phyloP scores from a whole-genome alignment of 2,113 vertebrate species.

The Forbesichthys papilliferus region DNA sequence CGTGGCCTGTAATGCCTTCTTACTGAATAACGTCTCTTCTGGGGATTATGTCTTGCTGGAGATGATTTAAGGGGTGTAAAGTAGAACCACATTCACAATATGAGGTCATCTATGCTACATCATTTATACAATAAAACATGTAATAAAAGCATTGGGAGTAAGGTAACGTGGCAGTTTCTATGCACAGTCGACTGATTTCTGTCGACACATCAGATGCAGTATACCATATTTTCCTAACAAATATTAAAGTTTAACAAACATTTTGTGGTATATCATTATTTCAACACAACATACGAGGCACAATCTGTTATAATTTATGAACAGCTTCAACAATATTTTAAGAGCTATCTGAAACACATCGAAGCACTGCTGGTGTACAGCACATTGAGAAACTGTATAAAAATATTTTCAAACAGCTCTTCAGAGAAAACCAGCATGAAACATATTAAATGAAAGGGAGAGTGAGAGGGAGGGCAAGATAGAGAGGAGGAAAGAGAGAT shows the following conservation, averaged over 20 bases:
- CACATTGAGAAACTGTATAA: background rate
- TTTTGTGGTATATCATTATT: background rate
- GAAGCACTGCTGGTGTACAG: background rate
- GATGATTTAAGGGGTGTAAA: slow-evolving; percentile 1
- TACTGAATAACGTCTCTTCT: slow-evolving; percentile 8
- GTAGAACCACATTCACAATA: slow-evolving; percentile 26
- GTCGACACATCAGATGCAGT: background rate
- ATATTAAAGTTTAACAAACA: background rate
- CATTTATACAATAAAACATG: slow-evolving; percentile 14
- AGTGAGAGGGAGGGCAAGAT: slow-evolving; percentile 3
- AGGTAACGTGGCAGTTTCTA: background rate
- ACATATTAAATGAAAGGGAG: slow-evolving; percentile 1
- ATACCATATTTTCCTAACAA: background rate
- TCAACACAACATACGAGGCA: background rate
- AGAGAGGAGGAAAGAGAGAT: background rate
- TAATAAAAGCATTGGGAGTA: slow-evolving; percentile 10
- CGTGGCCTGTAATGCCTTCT: slow-evolving; percentile 17
- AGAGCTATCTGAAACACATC: slow-evolving; percentile 21
- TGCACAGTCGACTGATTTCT: background rate
- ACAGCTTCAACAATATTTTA: background rate
- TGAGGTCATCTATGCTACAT: background rate
- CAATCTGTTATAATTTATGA: background rate
- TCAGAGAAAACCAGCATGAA: background rate
- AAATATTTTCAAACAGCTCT: slow-evolving; percentile 9
- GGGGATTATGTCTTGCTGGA: slow-evolving; percentile 4